Conservation (phyloP, 2,113 vertebrate genomes). For the Plestiodon gilberti region DNA sequence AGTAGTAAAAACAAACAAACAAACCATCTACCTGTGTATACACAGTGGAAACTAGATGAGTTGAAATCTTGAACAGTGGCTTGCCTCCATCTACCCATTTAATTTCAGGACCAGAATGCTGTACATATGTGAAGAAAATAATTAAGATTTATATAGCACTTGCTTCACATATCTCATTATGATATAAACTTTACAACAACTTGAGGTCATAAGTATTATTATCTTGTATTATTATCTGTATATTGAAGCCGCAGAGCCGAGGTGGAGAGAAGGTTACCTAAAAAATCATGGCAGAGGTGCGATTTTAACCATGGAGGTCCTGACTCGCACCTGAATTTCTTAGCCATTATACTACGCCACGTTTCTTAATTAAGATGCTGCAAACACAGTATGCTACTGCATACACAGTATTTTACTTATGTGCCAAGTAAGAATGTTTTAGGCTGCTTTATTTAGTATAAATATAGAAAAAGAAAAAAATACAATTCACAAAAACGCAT, state of each 20-base stretch:
- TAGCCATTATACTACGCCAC: no score
- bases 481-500: conserved; percentile 49
- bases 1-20: background rate
- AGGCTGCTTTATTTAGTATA: background rate
- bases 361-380: conserved; percentile 7
- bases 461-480: conserved; percentile 51
- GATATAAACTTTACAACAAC: no score
- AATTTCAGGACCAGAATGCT: conserved; percentile 93
- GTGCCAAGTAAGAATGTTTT: background rate
- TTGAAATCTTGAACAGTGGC: conserved; percentile 88
- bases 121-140: conserved; percentile 36
- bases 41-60: conserved; percentile 95
- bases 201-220: no score
- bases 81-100: conserved; percentile 99
- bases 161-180: no score
- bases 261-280: no score
- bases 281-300: no score
- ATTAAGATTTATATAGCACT: no score
- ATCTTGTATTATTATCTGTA: no score
- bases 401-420: background rate
- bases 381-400: background rate
- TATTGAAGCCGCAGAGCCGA: no score
- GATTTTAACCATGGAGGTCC: no score
- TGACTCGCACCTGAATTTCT: no score
- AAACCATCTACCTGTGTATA: conserved; percentile 89